Conservation (phyloP, 2,888 invertebrate species). For the Leptopterna dolabrata region DNA sequence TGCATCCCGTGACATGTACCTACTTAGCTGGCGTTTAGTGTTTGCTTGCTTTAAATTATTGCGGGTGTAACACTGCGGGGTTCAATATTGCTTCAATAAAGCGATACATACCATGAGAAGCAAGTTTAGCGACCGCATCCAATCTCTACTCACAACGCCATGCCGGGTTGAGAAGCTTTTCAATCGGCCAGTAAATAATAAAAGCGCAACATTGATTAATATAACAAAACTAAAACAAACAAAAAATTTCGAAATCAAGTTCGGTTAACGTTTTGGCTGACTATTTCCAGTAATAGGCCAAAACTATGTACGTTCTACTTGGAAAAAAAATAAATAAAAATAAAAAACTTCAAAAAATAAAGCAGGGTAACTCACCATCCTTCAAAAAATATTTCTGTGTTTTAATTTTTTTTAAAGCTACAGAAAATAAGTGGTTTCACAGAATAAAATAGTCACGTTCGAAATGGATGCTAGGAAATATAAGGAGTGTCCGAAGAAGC, state of each 20-base stretch:
- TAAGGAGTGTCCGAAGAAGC: conserved; percentile 27
- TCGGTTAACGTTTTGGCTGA: not conserved
- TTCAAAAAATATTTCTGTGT: conserved; percentile 8
- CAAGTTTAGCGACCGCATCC: conserved; percentile 42
- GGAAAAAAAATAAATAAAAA: conserved; percentile 30
- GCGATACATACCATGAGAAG: conserved; percentile 60
- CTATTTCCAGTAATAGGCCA: not conserved
- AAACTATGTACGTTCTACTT: not conserved
- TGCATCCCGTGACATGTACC: not conserved
- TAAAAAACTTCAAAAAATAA: not conserved
- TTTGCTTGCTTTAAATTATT: not conserved
- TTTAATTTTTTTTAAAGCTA: not conserved
- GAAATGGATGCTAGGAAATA: not conserved
- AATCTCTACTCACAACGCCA: conserved; percentile 50
- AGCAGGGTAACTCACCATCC: conserved; percentile 49
- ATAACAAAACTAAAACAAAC: conserved; percentile 7
- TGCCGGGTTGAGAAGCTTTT: conserved; percentile 39
- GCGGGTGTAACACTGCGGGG: not conserved
- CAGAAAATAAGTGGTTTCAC: not conserved
- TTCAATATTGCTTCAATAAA: conserved; percentile 53
- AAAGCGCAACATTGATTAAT: conserved; percentile 18
- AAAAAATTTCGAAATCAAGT: not conserved
- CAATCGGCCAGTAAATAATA: conserved; percentile 32
- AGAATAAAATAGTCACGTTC: not conserved
- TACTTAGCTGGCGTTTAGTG: conserved; percentile 44